These are phyloP conservation scores for Drosophila quasianomalipes DNA, from an alignment of 2,888 invertebrate species.

Conservation along the genomic window DNA sequence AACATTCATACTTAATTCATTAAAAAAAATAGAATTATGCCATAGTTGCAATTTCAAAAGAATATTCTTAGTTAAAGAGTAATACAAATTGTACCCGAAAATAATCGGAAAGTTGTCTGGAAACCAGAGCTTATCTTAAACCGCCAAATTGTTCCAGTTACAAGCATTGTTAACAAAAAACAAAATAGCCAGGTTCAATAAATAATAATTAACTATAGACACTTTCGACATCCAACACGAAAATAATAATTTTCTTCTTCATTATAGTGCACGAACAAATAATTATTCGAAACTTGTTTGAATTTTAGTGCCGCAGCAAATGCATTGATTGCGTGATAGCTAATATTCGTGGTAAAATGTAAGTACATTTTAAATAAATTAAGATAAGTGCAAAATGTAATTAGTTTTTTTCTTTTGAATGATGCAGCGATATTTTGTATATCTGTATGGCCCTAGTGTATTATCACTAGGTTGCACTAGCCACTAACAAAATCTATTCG, in stretches of 20 bases:
- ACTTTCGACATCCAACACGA: background rate
- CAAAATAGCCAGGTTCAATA: background rate
- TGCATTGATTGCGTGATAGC: background rate
- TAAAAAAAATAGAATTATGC: background rate
- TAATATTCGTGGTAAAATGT: background rate
- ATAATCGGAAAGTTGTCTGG: background rate
- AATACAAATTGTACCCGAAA: background rate
- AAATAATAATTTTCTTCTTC: background rate
- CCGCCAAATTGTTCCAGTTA: background rate
- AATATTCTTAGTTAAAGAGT: background rate
- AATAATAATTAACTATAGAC: background rate
- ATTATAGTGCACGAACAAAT: background rate
- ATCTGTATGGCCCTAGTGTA: background rate
- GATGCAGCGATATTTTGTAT: background rate
- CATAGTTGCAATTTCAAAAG: background rate
- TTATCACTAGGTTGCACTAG: background rate
- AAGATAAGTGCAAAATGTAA: conserved; percentile 4
- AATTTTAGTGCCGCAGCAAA: background rate
- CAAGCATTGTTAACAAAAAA: background rate
- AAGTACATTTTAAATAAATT: conserved; percentile 1
- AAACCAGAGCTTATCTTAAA: background rate
- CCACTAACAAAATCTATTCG: background rate
- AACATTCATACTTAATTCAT: background rate
- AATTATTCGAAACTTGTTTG: background rate
- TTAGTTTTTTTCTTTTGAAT: conserved; percentile 4